phyloP scores from a whole-genome alignment of 2,797 vertebrate species.

The Poecilia gillii region DNA sequence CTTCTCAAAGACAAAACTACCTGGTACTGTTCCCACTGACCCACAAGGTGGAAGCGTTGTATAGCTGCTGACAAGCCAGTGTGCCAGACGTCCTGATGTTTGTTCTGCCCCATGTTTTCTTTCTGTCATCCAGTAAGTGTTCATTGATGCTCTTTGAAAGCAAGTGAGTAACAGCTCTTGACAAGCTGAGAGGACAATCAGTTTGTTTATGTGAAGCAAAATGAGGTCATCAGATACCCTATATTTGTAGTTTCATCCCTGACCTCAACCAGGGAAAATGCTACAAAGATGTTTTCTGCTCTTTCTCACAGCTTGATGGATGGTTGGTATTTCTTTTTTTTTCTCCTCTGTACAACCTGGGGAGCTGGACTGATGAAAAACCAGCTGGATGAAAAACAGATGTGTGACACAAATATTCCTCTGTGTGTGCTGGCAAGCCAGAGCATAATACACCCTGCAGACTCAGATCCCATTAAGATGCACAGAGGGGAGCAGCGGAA shows the following conservation, averaged over 20 bases:
- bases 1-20: not conserved
- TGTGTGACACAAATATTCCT: conserved; percentile 59
- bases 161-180: not conserved
- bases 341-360: not conserved
- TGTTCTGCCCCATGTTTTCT: conserved; percentile 3
- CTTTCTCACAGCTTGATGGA: conserved; percentile 15
- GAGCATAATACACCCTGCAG: conserved; percentile 59
- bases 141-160: not conserved
- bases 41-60: conserved; percentile 43
- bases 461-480: conserved; percentile 67
- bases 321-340: conserved; percentile 14
- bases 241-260: conserved; percentile 19
- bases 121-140: not conserved
- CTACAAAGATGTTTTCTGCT: conserved; percentile 22
- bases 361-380: conserved; percentile 27
- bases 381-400: conserved; percentile 28
- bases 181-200: not conserved
- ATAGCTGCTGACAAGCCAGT: not conserved
- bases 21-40: conserved; percentile 13
- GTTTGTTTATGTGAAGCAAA: conserved; percentile 22
- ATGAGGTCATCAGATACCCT: conserved; percentile 22
- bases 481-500: conserved; percentile 49
- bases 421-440: conserved; percentile 20
- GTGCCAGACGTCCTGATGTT: not conserved
- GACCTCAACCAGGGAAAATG: conserved; percentile 14